Base-by-base conservation (phyloP, 2,113 vertebrate species). In the Desmodus rotundus region DNA sequence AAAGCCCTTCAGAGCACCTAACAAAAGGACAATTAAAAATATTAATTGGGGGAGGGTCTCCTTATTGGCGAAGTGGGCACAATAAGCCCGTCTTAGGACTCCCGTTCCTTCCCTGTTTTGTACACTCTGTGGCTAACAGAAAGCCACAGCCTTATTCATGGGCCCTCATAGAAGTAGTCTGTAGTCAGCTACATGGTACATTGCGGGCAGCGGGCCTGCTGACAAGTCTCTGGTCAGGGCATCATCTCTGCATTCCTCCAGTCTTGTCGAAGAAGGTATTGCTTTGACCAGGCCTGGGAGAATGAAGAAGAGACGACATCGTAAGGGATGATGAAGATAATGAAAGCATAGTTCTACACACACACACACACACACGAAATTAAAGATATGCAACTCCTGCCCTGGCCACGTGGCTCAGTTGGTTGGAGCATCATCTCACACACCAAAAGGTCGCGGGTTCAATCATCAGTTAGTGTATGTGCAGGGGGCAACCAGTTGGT, bases 201-300 rank as follows among this genome's bases (percentile, higher is more conserved):
- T 1, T 2, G 26, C 0, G 0, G 15, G 16, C 17, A 3, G 26
- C 0, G 33, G 2, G 41, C 13, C 5, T n/a, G 28, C 1, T 24
- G 56, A 54, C 36, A 43, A 5, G 36, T 20, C 31, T 13, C 54
- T 26, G 5, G 43, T 17, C 22, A 58, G 17, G 77, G 36, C 3
- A 4, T 17, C 83, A 19, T 13, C 28, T 43, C 65, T 36, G 22
- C n/a, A 0, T 33, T 47, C 45, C 17, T 58, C 12, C 56, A 45
- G n/a, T 14, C 52, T 56, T 65, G 61, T 56, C 38, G 2, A 56
- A 36, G 43, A 67, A 36, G 16, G 2, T 4, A 3, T n/a, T 36
- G 38, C 72, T 67, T 50, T 83, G 54, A 65, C n/a, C 73, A 33
- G 33, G 31, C 20, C 83, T 50, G n/a, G 22, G n/a, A 87, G 45